Conservation (phyloP, 2,113 vertebrate species). For the Blennius ocellaris region DNA sequence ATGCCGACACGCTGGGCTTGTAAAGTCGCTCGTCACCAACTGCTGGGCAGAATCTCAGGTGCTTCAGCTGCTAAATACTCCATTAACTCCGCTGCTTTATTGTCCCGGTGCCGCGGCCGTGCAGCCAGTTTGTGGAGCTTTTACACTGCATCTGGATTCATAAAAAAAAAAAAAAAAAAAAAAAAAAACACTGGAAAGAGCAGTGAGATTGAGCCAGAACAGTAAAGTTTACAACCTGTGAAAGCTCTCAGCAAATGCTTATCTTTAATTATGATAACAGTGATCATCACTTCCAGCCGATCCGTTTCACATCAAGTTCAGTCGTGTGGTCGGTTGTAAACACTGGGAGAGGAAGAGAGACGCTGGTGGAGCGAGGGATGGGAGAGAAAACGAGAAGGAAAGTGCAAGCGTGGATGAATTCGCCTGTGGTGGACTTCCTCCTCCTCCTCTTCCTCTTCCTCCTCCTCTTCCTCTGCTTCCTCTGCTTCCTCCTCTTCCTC, state of each 20-base stretch:
- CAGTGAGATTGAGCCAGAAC: neutral
- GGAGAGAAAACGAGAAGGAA: too few relatives aligned
- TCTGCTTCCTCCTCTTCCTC: too few relatives aligned
- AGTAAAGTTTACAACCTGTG: neutral
- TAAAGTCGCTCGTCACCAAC: neutral
- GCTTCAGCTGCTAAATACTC: conserved; percentile 12
- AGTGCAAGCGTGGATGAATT: neutral
- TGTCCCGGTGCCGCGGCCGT: neutral
- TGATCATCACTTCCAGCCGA: neutral
- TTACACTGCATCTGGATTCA: too few relatives aligned
- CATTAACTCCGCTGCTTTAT: neutral
- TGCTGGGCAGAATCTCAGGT: neutral
- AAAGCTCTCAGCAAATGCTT: neutral
- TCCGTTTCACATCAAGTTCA: neutral
- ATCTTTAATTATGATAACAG: neutral
- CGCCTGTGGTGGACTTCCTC: conserved; percentile 23
- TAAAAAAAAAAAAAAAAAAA: too few relatives aligned
- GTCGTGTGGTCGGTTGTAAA: neutral
- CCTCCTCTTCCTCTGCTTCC: too few relatives aligned
- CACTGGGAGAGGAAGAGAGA: neutral
- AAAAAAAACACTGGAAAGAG: neutral
- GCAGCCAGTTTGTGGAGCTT: neutral
- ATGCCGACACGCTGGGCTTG: neutral
- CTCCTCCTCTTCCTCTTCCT: too few relatives aligned
- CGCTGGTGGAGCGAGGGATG: too few relatives aligned